phyloP scores from a whole-genome alignment of 2,797 vertebrate genomes.

The Pogoniulus pusillus region DNA sequence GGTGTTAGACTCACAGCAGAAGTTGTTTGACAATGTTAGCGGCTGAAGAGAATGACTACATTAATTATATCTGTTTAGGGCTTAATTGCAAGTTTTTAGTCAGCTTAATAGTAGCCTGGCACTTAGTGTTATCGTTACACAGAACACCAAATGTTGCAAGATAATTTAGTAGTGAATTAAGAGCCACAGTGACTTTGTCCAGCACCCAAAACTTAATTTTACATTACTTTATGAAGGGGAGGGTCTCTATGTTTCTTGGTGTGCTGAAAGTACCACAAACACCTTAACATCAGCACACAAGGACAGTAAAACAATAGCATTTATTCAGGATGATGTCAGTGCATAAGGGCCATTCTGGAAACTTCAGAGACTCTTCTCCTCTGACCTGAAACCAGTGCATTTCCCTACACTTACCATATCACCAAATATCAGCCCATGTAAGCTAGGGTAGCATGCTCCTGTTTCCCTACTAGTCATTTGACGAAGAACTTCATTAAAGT shows the following conservation, averaged over 20 bases:
- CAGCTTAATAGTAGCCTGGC: neutral
- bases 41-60: neutral
- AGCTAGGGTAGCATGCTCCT: neutral
- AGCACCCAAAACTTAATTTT: neutral
- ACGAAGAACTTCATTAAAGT: neutral
- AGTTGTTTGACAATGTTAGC: neutral
- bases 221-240: neutral
- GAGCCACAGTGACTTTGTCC: neutral
- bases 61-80: neutral
- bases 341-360: neutral
- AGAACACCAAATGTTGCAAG: neutral
- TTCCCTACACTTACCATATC: neutral
- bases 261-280: rapidly evolving
- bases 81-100: neutral
- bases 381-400: neutral
- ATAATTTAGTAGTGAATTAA: neutral
- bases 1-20: neutral
- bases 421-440: neutral
- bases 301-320: neutral
- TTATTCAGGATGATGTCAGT: neutral
- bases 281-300: neutral
- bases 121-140: neutral
- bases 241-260: neutral
- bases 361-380: neutral
- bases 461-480: neutral